Evolutionary conservation across 2,888 invertebrate species (phyloP), one percentile per base, ranked within the genome.

Genomic region (Lissocephala sabroskyi): DNA sequence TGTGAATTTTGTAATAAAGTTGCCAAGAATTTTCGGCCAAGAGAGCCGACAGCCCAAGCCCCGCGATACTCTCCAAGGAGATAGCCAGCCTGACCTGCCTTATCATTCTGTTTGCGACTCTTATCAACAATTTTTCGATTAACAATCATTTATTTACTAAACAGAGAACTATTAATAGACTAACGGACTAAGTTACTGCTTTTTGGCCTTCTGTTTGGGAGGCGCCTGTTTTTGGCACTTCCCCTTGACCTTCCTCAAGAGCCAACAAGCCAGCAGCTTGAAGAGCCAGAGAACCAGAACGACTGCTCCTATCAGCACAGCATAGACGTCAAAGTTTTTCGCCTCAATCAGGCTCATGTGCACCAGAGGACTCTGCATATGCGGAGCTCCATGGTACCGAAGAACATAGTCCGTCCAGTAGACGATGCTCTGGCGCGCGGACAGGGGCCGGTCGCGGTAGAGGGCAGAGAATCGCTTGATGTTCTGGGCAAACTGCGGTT

Each of bases 331-430:
- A n/a, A 87, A 35, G 82, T 87, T 86, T 16, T 70, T 79, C 45
- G 83, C 84, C 0, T 83, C 84, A 5, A 86, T 48, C 78, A 84
- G 85, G 51, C 74, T 85, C 55, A 88, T 66, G 23, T 86, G 78
- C n/a, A 84, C 56, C 1, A 86, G 82, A 2, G 87, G 86, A 73
- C 86, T 88, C 56, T 86, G 87, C 64, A 88, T 82, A 47, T 84
- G 86, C 1, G 80, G 65, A 0, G 87, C 87, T 18, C 88, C 88
- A 46, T 86, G 86, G 71, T 88, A 80, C 11, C 88, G 84, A 4
- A 88, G 80, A 0, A 88, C 85, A 62, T 88, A 88, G 52, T 88
- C 88, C 4, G 86, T 82, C 88, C 88, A 88, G 66, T 79, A 88
- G 51, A 87, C 81, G 0, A 88, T 86, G 0, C 85, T 86, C 45